A percentile compares a stretch with the other conserved stretches of the same genome.
Conservation (phyloP, 2,888 invertebrate genomes). For the Leucophenga montana region DNA sequence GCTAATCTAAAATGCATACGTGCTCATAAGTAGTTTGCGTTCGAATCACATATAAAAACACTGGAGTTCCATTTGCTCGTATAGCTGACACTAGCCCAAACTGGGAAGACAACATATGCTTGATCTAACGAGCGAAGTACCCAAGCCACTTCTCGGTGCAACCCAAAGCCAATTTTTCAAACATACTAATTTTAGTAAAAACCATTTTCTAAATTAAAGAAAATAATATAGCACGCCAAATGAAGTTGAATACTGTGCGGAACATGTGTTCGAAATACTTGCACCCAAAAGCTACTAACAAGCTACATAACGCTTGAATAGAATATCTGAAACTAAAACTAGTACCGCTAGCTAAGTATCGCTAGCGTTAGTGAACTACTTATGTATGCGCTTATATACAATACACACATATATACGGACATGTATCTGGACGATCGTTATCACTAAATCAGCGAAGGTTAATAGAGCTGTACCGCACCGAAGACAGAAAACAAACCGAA, state of each 20-base stretch:
- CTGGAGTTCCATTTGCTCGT: slow-evolving; percentile 33
- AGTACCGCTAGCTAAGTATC: slow-evolving; percentile 54
- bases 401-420: not conserved
- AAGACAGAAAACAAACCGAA: slow-evolving; percentile 45
- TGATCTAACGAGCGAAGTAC: not conserved
- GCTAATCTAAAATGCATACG: no score
- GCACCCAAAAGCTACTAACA: slow-evolving; percentile 42
- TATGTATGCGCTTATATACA: no score
- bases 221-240: slow-evolving; percentile 53
- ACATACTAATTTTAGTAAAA: slow-evolving; percentile 56
- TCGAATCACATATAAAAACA: no score
- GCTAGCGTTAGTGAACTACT: not conserved
- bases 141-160: slow-evolving; percentile 31
- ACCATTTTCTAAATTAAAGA: slow-evolving; percentile 61
- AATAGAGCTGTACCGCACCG: slow-evolving; percentile 68
- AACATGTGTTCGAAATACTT: slow-evolving; percentile 54
- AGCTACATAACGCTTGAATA: not conserved
- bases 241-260: not conserved
- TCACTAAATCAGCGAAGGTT: slow-evolving; percentile 72
- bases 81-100: slow-evolving; percentile 28
- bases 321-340: not conserved
- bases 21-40: no score
- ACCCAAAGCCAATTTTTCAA: slow-evolving; percentile 21
- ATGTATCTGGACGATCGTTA: slow-evolving; percentile 69
- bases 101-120: slow-evolving; percentile 54